Evolutionary conservation across 2,797 vertebrate species (phyloP).

Genomic region (Capromys pilorides): DNA sequence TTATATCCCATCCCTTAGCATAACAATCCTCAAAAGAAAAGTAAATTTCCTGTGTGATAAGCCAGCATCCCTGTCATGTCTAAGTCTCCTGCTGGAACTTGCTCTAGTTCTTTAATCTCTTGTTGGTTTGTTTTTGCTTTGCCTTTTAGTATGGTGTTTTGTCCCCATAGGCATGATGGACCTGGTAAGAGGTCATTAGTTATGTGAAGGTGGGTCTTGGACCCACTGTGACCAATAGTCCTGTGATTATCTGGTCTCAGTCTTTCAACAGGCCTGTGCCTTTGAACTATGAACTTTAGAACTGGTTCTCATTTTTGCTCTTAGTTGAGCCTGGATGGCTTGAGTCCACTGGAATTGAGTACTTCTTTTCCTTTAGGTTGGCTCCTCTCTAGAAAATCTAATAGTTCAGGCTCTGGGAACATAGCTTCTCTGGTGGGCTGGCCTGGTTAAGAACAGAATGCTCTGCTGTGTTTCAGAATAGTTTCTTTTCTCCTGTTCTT

Average conservation of each 20-base stretch:
- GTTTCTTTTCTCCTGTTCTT: not conserved
- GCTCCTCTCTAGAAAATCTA: not conserved
- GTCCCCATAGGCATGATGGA: not conserved
- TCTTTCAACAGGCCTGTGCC: not conserved
- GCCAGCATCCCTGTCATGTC: not conserved
- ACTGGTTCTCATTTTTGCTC: not conserved
- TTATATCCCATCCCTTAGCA: not conserved
- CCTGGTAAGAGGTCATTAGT: not conserved
- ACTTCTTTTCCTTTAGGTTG: not conserved
- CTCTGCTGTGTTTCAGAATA: not conserved
- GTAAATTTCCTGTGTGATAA: not conserved
- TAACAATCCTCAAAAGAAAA: not conserved
- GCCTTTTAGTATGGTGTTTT: not conserved
- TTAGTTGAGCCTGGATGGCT: not conserved
- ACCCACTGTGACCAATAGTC: not conserved
- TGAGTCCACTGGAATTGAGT: not conserved
- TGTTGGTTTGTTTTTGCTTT: not conserved
- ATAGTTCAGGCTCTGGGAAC: not conserved
- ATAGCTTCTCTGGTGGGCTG: not conserved
- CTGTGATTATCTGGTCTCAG: not conserved
- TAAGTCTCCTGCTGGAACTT: not conserved
- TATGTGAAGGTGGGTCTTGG: not conserved
- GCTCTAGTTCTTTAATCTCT: not conserved
- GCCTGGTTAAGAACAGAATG: not conserved
- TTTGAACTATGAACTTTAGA: not conserved